Conservation (phyloP, 2,888 invertebrate species). For the Chydorus sphaericus region DNA sequence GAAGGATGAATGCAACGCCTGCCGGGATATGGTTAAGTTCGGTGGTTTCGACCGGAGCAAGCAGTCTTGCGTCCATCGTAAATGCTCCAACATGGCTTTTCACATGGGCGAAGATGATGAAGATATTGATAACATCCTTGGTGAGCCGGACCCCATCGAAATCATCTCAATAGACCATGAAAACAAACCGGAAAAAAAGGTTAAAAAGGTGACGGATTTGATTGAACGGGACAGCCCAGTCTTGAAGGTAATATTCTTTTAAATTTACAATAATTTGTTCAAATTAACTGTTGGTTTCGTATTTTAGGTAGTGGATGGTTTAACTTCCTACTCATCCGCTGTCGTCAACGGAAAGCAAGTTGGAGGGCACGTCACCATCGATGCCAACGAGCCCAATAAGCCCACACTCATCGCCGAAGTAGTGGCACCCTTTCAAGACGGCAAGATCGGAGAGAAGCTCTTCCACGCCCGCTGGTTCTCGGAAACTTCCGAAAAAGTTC, state of each 20-base stretch:
- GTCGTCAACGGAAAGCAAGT: constrained; percentile 38
- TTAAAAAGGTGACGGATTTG: constrained; percentile 35
- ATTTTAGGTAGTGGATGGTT: neutral
- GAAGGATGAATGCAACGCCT: constrained; percentile 51
- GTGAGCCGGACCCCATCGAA: neutral
- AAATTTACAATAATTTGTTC: too few species aligned
- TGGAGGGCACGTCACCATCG: constrained; percentile 58
- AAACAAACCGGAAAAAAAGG: constrained; percentile 39
- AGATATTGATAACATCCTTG: constrained; percentile 17
- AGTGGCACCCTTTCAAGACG: constrained; percentile 57
- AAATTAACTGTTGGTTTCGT: too few species aligned
- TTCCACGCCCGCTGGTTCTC: constrained; percentile 59
- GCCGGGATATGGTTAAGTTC: constrained; percentile 64
- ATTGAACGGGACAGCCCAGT: constrained; percentile 5
- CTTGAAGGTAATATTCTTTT: too few species aligned
- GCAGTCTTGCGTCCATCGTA: constrained; percentile 47
- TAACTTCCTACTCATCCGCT: constrained; percentile 28
- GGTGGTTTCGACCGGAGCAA: constrained; percentile 50
- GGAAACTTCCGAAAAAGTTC: constrained; percentile 55
- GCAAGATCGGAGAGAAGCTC: constrained; percentile 35
- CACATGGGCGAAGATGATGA: constrained; percentile 33
- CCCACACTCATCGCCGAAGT: constrained; percentile 52
- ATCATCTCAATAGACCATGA: neutral
- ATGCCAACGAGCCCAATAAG: constrained; percentile 47
- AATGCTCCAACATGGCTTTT: constrained; percentile 64